Conservation (phyloP, 2,888 invertebrate genomes). For the Halocaridina rubra region DNA sequence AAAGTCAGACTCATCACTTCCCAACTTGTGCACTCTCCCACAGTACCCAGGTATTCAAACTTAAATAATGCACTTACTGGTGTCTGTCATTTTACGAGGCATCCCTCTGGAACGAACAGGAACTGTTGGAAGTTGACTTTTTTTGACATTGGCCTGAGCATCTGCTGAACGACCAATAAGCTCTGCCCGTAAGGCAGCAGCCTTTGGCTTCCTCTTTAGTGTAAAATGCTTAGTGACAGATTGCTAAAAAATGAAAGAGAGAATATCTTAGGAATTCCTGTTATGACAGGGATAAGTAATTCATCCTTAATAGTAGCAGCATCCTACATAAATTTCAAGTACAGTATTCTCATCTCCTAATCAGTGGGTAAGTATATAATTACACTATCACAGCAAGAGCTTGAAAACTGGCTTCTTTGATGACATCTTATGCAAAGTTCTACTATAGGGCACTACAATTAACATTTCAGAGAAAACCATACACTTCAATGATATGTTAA, state of each 20-base stretch:
- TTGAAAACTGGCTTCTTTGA: too few species aligned
- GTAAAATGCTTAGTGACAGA: conserved; percentile 91
- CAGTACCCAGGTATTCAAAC: neutral
- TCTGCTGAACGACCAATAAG: conserved; percentile 91
- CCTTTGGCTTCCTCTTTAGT: conserved; percentile 93
- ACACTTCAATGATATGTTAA: too few species aligned
- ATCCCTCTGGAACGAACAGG: conserved; percentile 87
- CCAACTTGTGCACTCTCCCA: neutral
- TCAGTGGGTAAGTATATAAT: too few species aligned
- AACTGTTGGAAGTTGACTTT: conserved; percentile 87
- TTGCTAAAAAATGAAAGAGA: conserved; percentile 73
- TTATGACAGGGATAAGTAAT: too few species aligned
- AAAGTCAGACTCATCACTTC: neutral
- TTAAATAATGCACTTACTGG: conserved; percentile 75
- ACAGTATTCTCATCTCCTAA: too few species aligned
- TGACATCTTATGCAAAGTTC: too few species aligned
- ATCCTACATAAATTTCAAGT: too few species aligned
- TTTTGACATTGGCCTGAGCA: conserved; percentile 85
- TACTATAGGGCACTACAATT: too few species aligned
- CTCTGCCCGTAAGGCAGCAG: conserved; percentile 89
- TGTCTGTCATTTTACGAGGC: conserved; percentile 97
- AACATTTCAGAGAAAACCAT: too few species aligned
- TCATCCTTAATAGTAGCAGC: too few species aligned
- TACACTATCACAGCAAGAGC: too few species aligned
- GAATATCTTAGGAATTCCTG: too few species aligned